Evolutionary conservation across 2,797 vertebrate genomes (phyloP), one percentile per base, ranked within the genome.

Genomic region (Sebastes baramenuke): DNA sequence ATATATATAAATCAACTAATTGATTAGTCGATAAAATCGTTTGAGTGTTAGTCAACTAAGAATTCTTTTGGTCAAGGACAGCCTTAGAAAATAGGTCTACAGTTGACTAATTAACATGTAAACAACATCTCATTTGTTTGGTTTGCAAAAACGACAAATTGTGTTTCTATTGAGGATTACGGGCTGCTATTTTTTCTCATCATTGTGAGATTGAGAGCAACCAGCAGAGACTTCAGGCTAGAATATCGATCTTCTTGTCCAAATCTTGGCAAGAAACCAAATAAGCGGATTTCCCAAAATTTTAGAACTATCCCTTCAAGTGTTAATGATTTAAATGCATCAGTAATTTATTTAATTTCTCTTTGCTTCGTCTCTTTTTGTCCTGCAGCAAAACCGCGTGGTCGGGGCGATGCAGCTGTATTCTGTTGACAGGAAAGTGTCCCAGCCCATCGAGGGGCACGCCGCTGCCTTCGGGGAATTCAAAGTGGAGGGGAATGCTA

Each of bases 391-490:
- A 97, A 98, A 98, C 78, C 96, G 96, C 12, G 97, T 99, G 54
- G 97, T 98, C 9, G 98, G 98, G 10, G 97, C 97, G n/a, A 98
- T 98, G 97, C 98, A 98, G 94, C 93, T 98, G 67, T 99, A 98
- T 82, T 98, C 97, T 0, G 97, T 98, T 62, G 97, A 98, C 32
- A 96, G 97, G 81, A 99, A 99, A 89, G 97, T 98, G 46, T 98
- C 97, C 14, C 97, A 99, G 54, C 97, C 98, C 62, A 97, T 98
- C 46, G 98, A 98, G 84, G 98, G 98, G 60, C 98, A 98, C 2
- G 96, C 97, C 10, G 98, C 97, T 27, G 97, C 97, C 61, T 98
- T 99, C 29, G 97, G 96, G n/a, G 97, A 98, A 88, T 98, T 98
- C 89, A 98, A 96, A 94, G 94, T 97, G 67, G 97, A 99, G 84